Evolutionary conservation across 2,113 vertebrate genomes (phyloP).

Genomic region (Natator depressus): DNA sequence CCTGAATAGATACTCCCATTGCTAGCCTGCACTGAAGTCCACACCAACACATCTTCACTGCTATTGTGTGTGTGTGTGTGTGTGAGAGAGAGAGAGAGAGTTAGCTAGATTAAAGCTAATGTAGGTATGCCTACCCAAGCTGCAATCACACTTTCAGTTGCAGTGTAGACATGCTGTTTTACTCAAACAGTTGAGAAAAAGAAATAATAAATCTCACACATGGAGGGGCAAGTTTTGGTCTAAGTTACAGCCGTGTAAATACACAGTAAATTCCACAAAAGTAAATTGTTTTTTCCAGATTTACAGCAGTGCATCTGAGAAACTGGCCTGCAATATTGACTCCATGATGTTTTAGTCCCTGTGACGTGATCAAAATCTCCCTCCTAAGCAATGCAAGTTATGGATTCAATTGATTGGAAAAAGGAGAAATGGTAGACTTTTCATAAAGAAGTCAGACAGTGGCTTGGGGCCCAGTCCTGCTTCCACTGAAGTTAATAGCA

Average conservation of each 20-base stretch:
- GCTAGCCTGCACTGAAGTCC: neutral
- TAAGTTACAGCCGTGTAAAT: neutral
- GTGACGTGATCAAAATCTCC: neutral
- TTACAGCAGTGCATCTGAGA: neutral
- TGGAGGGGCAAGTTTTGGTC: neutral
- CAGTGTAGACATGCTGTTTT: neutral
- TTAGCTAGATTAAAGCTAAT: neutral
- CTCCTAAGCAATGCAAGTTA: constrained; percentile 1
- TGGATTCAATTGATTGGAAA: neutral
- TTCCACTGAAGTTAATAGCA: neutral
- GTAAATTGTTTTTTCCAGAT: neutral
- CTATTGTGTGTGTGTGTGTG: neutral
- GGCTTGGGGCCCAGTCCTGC: neutral
- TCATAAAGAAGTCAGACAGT: neutral
- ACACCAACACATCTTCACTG: neutral
- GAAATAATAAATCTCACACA: neutral
- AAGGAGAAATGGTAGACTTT: too few relatives aligned
- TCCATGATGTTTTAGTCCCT: neutral
- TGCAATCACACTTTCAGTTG: neutral
- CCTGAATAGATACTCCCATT: neutral
- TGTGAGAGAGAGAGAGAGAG: too few relatives aligned
- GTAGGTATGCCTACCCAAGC: neutral
- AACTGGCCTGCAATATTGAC: neutral
- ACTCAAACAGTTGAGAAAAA: neutral
- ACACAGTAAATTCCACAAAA: neutral